Base-by-base conservation (phyloP, 2,888 invertebrate genomes). In the Chalcis sispes region DNA sequence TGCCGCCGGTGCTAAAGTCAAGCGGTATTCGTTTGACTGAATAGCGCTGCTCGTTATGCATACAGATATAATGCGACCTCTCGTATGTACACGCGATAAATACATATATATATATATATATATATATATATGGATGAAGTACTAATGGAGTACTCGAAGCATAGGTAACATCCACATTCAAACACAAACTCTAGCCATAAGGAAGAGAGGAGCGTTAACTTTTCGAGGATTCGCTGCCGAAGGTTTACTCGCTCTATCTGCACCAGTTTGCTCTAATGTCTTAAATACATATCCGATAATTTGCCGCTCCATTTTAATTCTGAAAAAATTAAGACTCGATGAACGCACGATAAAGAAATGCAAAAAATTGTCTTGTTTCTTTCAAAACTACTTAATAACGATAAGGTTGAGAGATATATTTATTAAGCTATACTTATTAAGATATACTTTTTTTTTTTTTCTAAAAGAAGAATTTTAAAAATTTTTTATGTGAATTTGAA, bases 61-160 rank as follows among this genome's bases (percentile, higher is more conserved):
- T 42, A n/a, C n/a, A n/a, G 32, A 50, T 23, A 50, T 36, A 20
- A 15, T 27, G n/a, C 7, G 27, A 25, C 40, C 54, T n/a, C n/a
- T n/a, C n/a, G n/a, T n/a, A n/a, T n/a, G n/a, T n/a, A n/a, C n/a
- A n/a, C n/a, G n/a, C n/a, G n/a, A n/a, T n/a, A n/a, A n/a, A n/a
- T n/a, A n/a, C n/a, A n/a, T n/a, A n/a, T n/a, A n/a, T n/a, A n/a
- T n/a, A n/a, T n/a, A n/a, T n/a, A 27, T 48, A 27, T 32, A 23
- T 27, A 59, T 10, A 25, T 18, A 8, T 18, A 48, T 29, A 7
- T n/a, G 27, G 32, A 27, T 65, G 20, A 42, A 64, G 18, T 27
- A 61, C 52, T 67, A 61, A 67, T 67, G 61, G 52, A 73, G 32
- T 50, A 32, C 54, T 73, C n/a, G 72, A 66, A 52, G 56, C 72